Conservation (phyloP, 1,140 invertebrate genomes). For the Heliconius hewitsoni region DNA sequence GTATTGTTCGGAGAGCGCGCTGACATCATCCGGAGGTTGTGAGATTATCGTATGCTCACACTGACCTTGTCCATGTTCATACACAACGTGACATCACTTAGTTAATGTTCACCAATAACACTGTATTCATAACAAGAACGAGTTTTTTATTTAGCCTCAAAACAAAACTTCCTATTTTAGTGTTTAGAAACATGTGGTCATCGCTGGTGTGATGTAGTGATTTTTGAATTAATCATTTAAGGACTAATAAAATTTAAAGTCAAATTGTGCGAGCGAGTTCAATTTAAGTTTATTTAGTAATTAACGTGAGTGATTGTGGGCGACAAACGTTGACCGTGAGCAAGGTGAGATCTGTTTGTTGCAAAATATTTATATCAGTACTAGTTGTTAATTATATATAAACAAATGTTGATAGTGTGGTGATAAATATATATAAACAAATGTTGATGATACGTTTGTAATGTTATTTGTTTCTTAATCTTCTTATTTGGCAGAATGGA, state of each 20-base stretch:
- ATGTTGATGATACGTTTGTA: neutral
- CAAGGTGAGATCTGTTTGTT: slow-evolving; percentile 61
- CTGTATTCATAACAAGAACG: slow-evolving; percentile 35
- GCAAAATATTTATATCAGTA: neutral
- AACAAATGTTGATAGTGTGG: too few species aligned
- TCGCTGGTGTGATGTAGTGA: slow-evolving; percentile 5
- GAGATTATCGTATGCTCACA: slow-evolving; percentile 67
- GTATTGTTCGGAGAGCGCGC: slow-evolving; percentile 43
- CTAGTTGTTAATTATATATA: neutral
- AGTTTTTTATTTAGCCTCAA: slow-evolving; percentile 38
- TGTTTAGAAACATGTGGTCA: neutral
- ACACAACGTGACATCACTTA: slow-evolving; percentile 73
- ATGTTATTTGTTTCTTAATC: neutral
- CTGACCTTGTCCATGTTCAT: slow-evolving; percentile 66
- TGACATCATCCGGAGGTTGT: slow-evolving; percentile 73
- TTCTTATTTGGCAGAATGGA: too few species aligned
- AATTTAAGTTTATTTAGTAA: slow-evolving; percentile 36
- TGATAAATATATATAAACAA: too few species aligned
- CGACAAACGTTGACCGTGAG: slow-evolving; percentile 61
- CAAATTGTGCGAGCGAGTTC: neutral
- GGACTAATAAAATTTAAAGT: neutral
- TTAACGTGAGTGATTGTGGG: slow-evolving; percentile 49
- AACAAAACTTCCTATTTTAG: slow-evolving; percentile 18
- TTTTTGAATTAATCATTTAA: slow-evolving; percentile 15
- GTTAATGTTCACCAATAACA: slow-evolving; percentile 52